Evolutionary conservation across 2,797 vertebrate species (phyloP), one percentile per base, ranked within the genome.

Genomic region (Artibeus lituratus): DNA sequence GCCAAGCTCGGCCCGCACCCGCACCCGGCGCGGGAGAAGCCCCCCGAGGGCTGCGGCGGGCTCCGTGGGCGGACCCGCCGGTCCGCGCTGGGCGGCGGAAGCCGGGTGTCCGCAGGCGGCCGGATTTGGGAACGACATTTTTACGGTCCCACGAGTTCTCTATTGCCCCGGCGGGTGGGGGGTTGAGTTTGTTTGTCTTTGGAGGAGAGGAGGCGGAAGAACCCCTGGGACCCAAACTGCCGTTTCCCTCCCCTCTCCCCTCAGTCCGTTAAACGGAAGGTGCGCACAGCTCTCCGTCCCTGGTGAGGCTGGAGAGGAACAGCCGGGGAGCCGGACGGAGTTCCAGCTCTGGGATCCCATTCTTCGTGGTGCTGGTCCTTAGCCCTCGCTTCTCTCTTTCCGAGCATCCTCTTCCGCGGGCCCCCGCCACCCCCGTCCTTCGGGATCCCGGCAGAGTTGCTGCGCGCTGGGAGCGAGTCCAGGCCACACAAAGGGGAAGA

Each of bases 401-500:
- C 1, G 85, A 90, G 93, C 86, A 92, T 55, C 87, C 85, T 90
- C 82, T 82, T 77, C 67, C 67, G 10, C 47, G 44, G 90, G 72
- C 76, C 94, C 82, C 82, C 55, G 53, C 87, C 86, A n/a, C 80
- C 72, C 32, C 49, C 92, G 76, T 87, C 57, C 78, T 94, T 87
- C 94, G 83, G 92, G 88, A 76, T 97, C 97, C 97, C 96, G 96
- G 96, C 90, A 85, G 97, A 97, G 97, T 97, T 22, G 35, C 73
- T 89, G 84, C 82, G 70, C 89, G 84, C 78, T 70, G 96, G 97
- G 94, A 96, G 94, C 76, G 91, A 69, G 90, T 98, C 96, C 97
- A 98, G 96, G 96, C 97, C 98, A 97, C 97, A 97, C 95, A 95
- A 98, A 98, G 93, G 95, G 91, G 93, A 77, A 62, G 85, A 84